Percentiles rank a stretch among this genome's conserved stretches.
Conservation (phyloP, 2,797 vertebrate genomes). For the Acropternis orthonyx region DNA sequence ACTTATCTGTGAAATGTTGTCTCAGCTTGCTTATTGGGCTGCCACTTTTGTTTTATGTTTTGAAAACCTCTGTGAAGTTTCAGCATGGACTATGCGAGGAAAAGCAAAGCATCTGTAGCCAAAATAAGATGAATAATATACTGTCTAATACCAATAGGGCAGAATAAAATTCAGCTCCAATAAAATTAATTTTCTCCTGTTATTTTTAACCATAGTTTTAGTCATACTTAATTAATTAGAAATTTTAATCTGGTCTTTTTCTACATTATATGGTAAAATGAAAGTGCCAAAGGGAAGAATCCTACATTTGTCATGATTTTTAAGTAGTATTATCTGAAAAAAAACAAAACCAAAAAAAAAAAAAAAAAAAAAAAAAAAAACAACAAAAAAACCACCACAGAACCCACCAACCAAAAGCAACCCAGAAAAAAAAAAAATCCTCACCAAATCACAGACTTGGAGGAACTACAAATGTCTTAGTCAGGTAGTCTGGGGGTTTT, state of each 20-base stretch:
- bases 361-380: neutral
- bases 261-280: neutral
- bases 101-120: neutral
- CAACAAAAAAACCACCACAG: neutral
- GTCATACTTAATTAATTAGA: neutral
- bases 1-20: constrained; percentile 4
- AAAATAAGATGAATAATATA: neutral
- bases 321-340: neutral
- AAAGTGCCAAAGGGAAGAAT: neutral
- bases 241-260: neutral
- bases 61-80: neutral
- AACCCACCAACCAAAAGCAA: neutral
- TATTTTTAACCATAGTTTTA: neutral
- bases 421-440: neutral
- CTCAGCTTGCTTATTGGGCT: neutral
- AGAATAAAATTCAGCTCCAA: neutral
- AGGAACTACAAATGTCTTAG: neutral
- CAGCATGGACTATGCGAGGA: neutral
- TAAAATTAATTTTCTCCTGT: neutral
- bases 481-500: accelerated
- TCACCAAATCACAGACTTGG: neutral
- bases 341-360: neutral
- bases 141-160: neutral
- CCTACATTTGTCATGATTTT: neutral
- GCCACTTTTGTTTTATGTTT: neutral